Conservation (phyloP, 2,888 invertebrate species). For the Erynnis tages region DNA sequence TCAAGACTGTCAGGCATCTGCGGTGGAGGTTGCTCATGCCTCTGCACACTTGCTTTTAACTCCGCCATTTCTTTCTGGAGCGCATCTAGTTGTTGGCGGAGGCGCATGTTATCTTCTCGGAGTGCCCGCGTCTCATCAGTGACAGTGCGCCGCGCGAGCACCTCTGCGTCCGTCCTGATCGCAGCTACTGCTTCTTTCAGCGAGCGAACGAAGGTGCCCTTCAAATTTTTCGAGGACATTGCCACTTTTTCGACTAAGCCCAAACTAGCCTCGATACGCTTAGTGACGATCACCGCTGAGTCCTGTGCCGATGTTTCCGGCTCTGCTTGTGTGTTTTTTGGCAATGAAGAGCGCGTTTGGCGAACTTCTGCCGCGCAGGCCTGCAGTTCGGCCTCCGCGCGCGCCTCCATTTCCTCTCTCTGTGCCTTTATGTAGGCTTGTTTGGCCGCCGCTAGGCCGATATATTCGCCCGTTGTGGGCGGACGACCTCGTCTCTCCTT, state of each 20-base stretch:
- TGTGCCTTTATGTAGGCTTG: not conserved
- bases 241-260: not conserved
- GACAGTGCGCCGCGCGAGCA: not conserved
- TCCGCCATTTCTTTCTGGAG: not conserved
- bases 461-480: not conserved
- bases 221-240: not conserved
- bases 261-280: not conserved
- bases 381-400: not conserved
- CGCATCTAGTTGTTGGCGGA: not conserved
- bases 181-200: not conserved
- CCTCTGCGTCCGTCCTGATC: not conserved
- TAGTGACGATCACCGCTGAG: not conserved
- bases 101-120: not conserved
- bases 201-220: not conserved
- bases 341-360: not conserved
- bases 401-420: not conserved
- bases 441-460: not conserved
- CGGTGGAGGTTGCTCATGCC: not conserved
- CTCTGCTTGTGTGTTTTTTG: not conserved
- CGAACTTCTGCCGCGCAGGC: not conserved
- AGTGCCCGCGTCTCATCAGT: not conserved
- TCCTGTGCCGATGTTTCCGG: not conserved
- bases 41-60: not conserved
- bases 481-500: not conserved
- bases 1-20: not conserved